Evolutionary conservation across 2,797 vertebrate genomes (phyloP).

Genomic region (Xerus rutilus): DNA sequence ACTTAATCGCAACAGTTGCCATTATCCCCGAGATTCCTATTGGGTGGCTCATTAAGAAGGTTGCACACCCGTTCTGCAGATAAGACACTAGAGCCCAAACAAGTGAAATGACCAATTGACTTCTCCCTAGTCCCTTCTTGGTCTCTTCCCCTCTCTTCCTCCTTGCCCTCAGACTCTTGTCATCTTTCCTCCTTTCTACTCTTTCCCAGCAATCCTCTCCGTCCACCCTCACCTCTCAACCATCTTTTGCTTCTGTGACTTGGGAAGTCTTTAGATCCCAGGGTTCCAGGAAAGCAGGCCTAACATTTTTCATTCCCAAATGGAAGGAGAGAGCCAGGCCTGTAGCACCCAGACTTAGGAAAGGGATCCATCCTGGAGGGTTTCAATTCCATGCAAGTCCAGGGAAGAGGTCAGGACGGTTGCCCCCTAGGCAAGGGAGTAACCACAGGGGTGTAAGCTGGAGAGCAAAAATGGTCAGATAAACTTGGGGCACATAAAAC

Average conservation of each 20-base stretch:
- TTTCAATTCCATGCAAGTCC: too few species aligned
- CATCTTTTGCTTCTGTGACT: background rate
- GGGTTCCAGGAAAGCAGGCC: background rate
- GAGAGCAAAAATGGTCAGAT: background rate
- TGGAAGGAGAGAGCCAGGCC: background rate
- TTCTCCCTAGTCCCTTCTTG: background rate
- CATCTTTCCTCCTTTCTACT: background rate
- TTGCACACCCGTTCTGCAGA: background rate
- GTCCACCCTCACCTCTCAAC: background rate
- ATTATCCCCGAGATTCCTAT: background rate
- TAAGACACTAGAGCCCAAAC: background rate
- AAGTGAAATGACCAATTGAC: background rate
- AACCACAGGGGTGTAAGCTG: background rate
- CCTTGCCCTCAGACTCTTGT: background rate
- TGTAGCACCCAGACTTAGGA: background rate
- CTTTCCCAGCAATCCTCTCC: background rate
- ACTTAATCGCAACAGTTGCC: background rate
- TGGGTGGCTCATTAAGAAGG: background rate
- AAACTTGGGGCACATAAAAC: background rate
- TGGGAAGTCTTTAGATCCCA: background rate
- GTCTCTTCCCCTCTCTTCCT: background rate
- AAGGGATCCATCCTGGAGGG: too few species aligned
- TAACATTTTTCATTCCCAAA: background rate
- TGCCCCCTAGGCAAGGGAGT: accelerated
- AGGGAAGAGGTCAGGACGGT: background rate